These are phyloP conservation scores for Glomeris maerens DNA, from an alignment of 1,140 invertebrate species.

Conservation along the genomic window DNA sequence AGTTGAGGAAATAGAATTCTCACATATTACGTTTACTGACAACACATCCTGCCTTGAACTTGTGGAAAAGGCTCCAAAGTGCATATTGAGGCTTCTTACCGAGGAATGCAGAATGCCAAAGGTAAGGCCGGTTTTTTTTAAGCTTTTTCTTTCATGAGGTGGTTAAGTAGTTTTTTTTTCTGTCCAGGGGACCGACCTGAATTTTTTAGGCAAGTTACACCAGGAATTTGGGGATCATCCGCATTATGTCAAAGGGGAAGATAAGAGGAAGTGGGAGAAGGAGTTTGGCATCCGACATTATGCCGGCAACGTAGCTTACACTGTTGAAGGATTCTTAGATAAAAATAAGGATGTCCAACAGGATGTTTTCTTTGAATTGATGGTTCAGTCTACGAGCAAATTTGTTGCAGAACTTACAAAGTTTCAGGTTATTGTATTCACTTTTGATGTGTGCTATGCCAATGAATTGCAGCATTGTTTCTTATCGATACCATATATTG, in stretches of 20 bases:
- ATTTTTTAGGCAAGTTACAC: slow-evolving; percentile 80
- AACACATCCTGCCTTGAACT: slow-evolving; percentile 76
- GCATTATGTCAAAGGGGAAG: slow-evolving; percentile 73
- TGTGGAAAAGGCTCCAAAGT: slow-evolving; percentile 76
- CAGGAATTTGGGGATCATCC: slow-evolving; percentile 71
- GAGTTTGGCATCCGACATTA: slow-evolving; percentile 89
- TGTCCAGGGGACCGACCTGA: slow-evolving; percentile 59
- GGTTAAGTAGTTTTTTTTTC: slow-evolving; percentile 14
- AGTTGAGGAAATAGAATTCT: slow-evolving; percentile 74
- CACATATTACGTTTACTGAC: slow-evolving; percentile 79
- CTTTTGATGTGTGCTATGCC: no score
- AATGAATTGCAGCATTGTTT: not conserved
- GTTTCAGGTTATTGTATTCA: slow-evolving; percentile 44
- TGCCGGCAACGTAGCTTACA: slow-evolving; percentile 84
- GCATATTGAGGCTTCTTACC: slow-evolving; percentile 69
- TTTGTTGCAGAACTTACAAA: slow-evolving; percentile 78
- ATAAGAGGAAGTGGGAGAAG: slow-evolving; percentile 74
- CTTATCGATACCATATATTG: not conserved
- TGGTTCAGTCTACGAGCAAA: slow-evolving; percentile 67
- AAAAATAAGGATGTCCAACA: slow-evolving; percentile 93
- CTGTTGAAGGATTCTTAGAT: slow-evolving; percentile 84
- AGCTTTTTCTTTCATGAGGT: slow-evolving; percentile 1
- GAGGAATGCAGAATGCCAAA: slow-evolving; percentile 91
- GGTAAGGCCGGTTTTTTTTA: slow-evolving; percentile 22
- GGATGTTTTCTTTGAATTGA: slow-evolving; percentile 85